phyloP scores from a whole-genome alignment of 92 coral and sea anemone genomes.

The Zoanthus sociatus region DNA sequence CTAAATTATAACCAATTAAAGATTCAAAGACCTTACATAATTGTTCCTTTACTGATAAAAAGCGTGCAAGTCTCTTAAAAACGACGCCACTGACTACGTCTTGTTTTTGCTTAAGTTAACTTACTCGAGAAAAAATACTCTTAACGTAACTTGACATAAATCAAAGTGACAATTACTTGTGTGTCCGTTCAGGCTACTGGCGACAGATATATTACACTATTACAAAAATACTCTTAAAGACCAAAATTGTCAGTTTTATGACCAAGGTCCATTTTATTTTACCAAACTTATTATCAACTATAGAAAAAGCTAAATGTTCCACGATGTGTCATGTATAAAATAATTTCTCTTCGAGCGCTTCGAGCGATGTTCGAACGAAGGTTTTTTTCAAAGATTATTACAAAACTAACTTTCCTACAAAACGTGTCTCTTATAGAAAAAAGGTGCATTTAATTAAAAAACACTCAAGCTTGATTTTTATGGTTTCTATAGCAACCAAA shows the following conservation, averaged over 20 bases:
- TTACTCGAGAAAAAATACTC: not conserved
- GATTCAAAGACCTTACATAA: not conserved
- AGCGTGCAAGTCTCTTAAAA: not conserved
- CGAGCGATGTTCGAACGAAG: slow-evolving; percentile 12
- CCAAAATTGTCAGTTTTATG: slow-evolving; percentile 29
- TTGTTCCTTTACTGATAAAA: not conserved
- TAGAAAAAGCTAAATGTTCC: slow-evolving; percentile 60
- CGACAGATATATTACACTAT: slow-evolving; percentile 46
- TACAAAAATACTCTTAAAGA: slow-evolving; percentile 53
- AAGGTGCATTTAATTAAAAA: slow-evolving; percentile 24
- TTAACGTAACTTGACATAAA: not conserved
- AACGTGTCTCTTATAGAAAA: slow-evolving; percentile 74
- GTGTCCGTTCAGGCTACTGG: slow-evolving; percentile 54
- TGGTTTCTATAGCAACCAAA: slow-evolving; percentile 37
- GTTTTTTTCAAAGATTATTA: slow-evolving; percentile 69
- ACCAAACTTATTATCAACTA: slow-evolving; percentile 72
- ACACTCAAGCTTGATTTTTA: not conserved
- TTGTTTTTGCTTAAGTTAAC: not conserved
- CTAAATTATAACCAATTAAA: not conserved
- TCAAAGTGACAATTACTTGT: slow-evolving; percentile 13
- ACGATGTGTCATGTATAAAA: slow-evolving; percentile 37
- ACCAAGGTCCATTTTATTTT: slow-evolving; percentile 46
- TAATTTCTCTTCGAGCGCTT: not conserved
- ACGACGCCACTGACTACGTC: not conserved
- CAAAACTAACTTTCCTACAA: slow-evolving; percentile 99